These are phyloP conservation scores for Dendrolimus kikuchii DNA, from an alignment of 1,140 invertebrate species.

Conservation along the genomic window DNA sequence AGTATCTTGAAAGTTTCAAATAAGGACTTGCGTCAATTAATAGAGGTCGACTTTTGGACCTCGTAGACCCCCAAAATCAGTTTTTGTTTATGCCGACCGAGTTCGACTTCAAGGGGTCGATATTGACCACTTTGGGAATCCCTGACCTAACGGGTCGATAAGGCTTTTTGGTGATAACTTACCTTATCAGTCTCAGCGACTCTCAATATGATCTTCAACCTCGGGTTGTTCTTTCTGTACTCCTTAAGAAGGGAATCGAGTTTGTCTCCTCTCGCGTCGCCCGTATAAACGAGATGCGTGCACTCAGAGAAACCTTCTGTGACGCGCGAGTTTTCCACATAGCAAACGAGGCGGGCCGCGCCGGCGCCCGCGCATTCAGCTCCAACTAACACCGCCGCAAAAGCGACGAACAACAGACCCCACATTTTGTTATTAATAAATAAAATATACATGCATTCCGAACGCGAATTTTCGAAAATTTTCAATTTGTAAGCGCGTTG, in stretches of 20 bases:
- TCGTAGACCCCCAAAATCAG: no score
- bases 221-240: slow-evolving; percentile 61
- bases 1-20: no score
- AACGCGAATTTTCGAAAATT: slow-evolving; percentile 33
- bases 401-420: slow-evolving; percentile 43
- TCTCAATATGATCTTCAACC: slow-evolving; percentile 61
- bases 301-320: slow-evolving; percentile 48
- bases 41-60: no score
- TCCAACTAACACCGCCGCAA: slow-evolving; percentile 33
- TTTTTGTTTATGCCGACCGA: no score
- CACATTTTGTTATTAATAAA: slow-evolving; percentile 38
- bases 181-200: slow-evolving; percentile 64
- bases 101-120: no score
- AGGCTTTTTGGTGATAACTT: slow-evolving; percentile 7
- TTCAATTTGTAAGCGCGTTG: slow-evolving; percentile 42
- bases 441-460: slow-evolving; percentile 46
- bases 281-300: slow-evolving; percentile 68
- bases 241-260: slow-evolving; percentile 56
- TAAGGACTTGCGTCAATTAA: no score
- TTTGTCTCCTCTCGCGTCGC: slow-evolving; percentile 57
- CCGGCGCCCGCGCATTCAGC: slow-evolving; percentile 49
- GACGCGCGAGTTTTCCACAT: slow-evolving; percentile 47
- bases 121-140: not conserved
- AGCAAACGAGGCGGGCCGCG: slow-evolving; percentile 65
- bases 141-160: not conserved